Evolutionary conservation across 2,888 invertebrate genomes (phyloP).

Genomic region (Rhopalosiphum nymphaeae): DNA sequence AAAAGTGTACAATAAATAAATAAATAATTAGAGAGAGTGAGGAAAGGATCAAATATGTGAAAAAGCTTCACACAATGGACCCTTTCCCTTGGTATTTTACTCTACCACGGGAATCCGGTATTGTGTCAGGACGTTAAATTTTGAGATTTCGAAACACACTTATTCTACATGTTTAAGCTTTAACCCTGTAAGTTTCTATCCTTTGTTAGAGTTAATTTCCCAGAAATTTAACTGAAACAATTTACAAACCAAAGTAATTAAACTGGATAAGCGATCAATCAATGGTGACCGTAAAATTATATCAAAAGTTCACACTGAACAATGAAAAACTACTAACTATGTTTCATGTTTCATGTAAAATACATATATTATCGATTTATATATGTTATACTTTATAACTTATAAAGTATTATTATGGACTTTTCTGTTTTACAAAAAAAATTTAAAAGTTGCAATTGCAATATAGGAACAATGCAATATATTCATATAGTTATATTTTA

Average conservation of each 20-base stretch:
- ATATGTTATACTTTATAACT: background rate
- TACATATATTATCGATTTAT: background rate
- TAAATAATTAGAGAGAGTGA: background rate
- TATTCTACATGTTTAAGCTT: constrained; percentile 29
- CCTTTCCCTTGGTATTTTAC: constrained; percentile 28
- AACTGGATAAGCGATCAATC: constrained; percentile 24
- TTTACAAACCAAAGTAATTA: constrained; percentile 32
- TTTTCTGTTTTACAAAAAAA: background rate
- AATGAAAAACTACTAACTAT: constrained; percentile 4
- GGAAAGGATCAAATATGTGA: background rate
- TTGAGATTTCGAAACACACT: constrained; percentile 29
- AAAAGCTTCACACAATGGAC: constrained; percentile 26
- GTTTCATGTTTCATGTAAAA: background rate
- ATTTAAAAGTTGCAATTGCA: background rate
- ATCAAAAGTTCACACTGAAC: background rate
- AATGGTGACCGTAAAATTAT: constrained; percentile 28
- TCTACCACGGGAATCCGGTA: background rate
- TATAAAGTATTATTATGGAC: background rate
- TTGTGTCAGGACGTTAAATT: constrained; percentile 14
- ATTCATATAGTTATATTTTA: background rate
- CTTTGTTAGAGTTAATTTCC: constrained; percentile 40
- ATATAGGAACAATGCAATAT: background rate
- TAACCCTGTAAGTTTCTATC: constrained; percentile 16
- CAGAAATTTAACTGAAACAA: constrained; percentile 44
- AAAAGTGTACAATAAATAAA: background rate